Evolutionary conservation across 2,113 vertebrate species (phyloP).

Genomic region (Mugil cephalus): DNA sequence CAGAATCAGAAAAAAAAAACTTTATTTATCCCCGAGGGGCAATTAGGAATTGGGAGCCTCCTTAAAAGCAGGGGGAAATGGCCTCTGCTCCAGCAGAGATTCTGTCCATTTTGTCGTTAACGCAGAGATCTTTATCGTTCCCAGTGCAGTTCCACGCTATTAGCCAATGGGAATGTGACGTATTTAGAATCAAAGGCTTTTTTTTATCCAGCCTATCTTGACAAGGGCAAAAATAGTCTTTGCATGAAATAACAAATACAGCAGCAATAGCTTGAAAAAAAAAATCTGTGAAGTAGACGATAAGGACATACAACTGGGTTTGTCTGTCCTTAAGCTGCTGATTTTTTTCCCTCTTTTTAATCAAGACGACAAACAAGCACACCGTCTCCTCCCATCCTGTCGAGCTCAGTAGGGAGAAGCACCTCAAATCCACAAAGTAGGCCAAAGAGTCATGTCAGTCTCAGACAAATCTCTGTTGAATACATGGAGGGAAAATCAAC

Average conservation of each 20-base stretch:
- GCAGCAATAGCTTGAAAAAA: background rate
- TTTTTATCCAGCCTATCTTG: conserved; percentile 25
- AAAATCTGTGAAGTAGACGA: conserved; percentile 13
- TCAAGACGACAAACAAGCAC: conserved; percentile 56
- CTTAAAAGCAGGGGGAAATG: conserved; percentile 43
- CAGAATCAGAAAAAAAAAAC: too few relatives aligned
- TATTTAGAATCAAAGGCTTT: conserved; percentile 63
- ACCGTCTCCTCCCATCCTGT: conserved; percentile 66
- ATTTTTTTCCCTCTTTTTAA: conserved; percentile 40
- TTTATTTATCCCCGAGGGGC: too few relatives aligned
- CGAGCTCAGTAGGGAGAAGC: conserved; percentile 22
- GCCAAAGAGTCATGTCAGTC: conserved; percentile 13
- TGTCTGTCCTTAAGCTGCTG: conserved; percentile 10
- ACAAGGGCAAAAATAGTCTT: conserved; percentile 20
- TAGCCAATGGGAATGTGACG: conserved; percentile 71
- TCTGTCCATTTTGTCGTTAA: conserved; percentile 56
- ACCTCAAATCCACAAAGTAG: conserved; percentile 11
- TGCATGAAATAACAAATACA: conserved; percentile 3
- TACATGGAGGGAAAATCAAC: background rate
- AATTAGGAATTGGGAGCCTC: too few relatives aligned
- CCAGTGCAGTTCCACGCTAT: conserved; percentile 57
- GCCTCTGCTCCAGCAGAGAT: conserved; percentile 58
- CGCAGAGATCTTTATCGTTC: conserved; percentile 73
- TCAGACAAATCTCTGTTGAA: conserved; percentile 12
- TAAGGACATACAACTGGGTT: conserved; percentile 9